Evolutionary conservation across 2,797 vertebrate genomes (phyloP).

Genomic region (Acanthiza pusilla): DNA sequence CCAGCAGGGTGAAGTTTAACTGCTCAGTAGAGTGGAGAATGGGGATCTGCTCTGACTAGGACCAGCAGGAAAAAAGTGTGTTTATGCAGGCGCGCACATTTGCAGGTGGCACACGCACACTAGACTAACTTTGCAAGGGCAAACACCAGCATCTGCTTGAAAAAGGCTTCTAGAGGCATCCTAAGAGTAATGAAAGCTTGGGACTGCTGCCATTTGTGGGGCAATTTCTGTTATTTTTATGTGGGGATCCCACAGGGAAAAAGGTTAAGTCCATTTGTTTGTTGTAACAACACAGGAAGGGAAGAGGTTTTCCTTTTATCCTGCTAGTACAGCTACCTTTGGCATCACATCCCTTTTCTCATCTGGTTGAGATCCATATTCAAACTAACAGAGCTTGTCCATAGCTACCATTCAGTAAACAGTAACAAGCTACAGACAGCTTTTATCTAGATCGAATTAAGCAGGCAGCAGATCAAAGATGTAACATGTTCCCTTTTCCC

Average conservation of each 20-base stretch:
- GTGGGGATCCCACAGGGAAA: not conserved
- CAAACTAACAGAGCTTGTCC: not conserved
- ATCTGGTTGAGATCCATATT: not conserved
- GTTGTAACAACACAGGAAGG: slow-evolving; percentile 28
- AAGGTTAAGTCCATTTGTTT: not conserved
- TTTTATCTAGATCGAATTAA: not conserved
- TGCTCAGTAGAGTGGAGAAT: not conserved
- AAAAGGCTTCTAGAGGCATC: not conserved
- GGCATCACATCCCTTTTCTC: slow-evolving; percentile 19
- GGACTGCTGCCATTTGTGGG: not conserved
- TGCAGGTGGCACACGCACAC: not conserved
- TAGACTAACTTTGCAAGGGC: not conserved
- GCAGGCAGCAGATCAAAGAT: not conserved
- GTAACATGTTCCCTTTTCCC: not conserved
- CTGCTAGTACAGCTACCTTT: slow-evolving; percentile 23
- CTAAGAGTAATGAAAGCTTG: not conserved
- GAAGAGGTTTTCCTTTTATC: slow-evolving; percentile 44
- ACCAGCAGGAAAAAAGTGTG: not conserved
- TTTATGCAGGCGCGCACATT: not conserved
- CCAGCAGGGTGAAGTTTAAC: not conserved
- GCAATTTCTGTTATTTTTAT: not conserved
- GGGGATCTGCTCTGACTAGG: not conserved
- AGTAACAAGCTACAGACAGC: not conserved
- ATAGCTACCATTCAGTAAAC: not conserved
- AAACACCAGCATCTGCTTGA: not conserved